Conservation (phyloP, 2,113 vertebrate species). For the Halichoeres trimaculatus region DNA sequence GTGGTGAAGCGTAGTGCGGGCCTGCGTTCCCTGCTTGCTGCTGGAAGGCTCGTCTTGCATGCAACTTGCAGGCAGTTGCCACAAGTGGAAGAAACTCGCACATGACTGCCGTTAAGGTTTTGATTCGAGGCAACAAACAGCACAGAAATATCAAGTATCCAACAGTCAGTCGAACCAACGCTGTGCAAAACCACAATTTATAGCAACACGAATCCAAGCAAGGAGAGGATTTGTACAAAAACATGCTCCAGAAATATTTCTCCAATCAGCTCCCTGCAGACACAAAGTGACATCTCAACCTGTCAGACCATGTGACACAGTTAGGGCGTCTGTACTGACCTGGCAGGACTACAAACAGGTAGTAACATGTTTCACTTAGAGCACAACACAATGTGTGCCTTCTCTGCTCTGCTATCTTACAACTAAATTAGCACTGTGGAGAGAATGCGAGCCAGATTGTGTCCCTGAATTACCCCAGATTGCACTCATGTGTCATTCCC, state of each 20-base stretch:
- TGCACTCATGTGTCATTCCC: slow-evolving; percentile 68
- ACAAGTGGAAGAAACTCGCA: slow-evolving; percentile 1
- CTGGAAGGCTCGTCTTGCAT: slow-evolving; percentile 23
- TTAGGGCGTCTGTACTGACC: slow-evolving; percentile 38
- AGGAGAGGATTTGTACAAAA: background rate
- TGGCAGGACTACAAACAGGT: slow-evolving; percentile 34
- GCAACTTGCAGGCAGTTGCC: background rate
- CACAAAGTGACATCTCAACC: slow-evolving; percentile 32
- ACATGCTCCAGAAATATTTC: slow-evolving; percentile 8
- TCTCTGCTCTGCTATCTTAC: slow-evolving; percentile 26
- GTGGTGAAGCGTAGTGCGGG: slow-evolving; percentile 46
- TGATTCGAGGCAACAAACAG: slow-evolving; percentile 14
- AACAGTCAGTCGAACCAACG: slow-evolving; percentile 4
- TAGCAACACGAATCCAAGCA: background rate
- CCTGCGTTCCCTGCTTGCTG: background rate
- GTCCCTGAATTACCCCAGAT: slow-evolving; percentile 70
- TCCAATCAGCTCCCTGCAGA: slow-evolving; percentile 16
- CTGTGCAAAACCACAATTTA: slow-evolving; percentile 19
- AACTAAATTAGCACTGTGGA: slow-evolving; percentile 52
- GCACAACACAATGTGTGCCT: slow-evolving; percentile 9
- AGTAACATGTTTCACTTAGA: slow-evolving; percentile 17
- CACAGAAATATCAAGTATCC: slow-evolving; percentile 13
- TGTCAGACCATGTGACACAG: slow-evolving; percentile 33
- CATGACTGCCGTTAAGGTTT: slow-evolving; percentile 1
- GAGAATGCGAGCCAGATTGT: slow-evolving; percentile 56